Evolutionary conservation across 2,888 invertebrate species (phyloP).

Genomic region (Cheilosia pagana): DNA sequence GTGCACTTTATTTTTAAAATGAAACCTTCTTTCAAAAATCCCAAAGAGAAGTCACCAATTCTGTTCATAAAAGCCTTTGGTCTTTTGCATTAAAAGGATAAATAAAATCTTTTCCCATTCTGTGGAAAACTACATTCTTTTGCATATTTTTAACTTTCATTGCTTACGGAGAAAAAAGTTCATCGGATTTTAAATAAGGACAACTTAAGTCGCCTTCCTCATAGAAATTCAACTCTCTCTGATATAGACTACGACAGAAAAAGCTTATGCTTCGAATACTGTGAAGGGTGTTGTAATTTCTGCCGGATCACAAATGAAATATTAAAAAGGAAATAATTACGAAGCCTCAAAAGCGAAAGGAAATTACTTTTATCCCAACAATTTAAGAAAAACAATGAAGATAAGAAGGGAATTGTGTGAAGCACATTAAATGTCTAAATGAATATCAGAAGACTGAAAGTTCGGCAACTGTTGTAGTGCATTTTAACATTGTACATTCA

Average conservation of each 20-base stretch:
- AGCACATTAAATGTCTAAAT: neutral
- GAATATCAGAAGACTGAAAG: no score
- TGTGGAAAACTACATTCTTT: no score
- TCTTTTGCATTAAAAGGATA: no score
- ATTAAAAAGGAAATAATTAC: conserved; percentile 14
- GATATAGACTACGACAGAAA: conserved; percentile 2
- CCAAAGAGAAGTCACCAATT: no score
- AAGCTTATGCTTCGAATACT: neutral
- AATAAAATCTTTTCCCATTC: no score
- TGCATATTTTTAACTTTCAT: neutral
- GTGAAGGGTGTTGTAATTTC: conserved; percentile 7
- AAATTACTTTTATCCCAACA: conserved; percentile 11
- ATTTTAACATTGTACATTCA: no score
- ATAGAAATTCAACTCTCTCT: neutral
- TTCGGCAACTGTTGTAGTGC: no score
- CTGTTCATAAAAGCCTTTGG: no score
- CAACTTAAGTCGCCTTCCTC: neutral
- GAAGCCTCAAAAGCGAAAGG: conserved; percentile 14
- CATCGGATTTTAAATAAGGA: neutral
- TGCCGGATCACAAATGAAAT: neutral
- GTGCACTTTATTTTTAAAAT: no score
- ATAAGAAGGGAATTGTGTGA: neutral
- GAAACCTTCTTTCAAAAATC: no score
- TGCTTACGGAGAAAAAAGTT: neutral
- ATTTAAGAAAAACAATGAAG: conserved; percentile 11